phyloP scores from a whole-genome alignment of 2,113 vertebrate species.

The Gambusia affinis region DNA sequence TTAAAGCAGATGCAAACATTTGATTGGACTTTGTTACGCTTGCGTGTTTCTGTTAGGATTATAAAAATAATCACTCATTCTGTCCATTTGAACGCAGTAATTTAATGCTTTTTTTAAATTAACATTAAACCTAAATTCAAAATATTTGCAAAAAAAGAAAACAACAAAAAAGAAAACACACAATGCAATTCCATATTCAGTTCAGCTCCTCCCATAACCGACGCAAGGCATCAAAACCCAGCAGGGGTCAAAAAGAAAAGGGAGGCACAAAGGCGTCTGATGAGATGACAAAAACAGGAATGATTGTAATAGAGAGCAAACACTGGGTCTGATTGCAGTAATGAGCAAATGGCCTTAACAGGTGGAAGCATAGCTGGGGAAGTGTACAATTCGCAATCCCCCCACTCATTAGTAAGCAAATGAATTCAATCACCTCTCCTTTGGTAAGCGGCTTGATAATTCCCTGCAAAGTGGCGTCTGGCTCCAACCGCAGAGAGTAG shows the following conservation, averaged over 20 bases:
- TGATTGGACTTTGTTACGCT: slow-evolving; percentile 54
- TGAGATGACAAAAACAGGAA: slow-evolving; percentile 50
- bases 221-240: slow-evolving; percentile 1
- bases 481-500: slow-evolving; percentile 48
- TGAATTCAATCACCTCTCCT: slow-evolving; percentile 68
- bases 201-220: not conserved
- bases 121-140: not conserved
- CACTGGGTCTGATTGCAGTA: slow-evolving; percentile 53
- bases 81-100: not conserved
- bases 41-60: slow-evolving; percentile 17
- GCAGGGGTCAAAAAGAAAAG: not conserved
- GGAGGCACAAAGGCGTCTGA: slow-evolving; percentile 47
- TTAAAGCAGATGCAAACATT: slow-evolving; percentile 19
- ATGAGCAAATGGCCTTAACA: slow-evolving; percentile 60
- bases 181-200: not conserved
- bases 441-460: slow-evolving; percentile 64
- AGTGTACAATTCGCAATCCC: slow-evolving; percentile 50
- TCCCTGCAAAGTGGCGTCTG: slow-evolving; percentile 63
- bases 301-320: slow-evolving; percentile 61
- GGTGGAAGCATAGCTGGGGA: slow-evolving; percentile 55
- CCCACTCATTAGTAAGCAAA: slow-evolving; percentile 68
- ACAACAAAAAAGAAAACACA: not conserved
- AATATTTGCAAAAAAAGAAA: not conserved
- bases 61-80: not conserved
- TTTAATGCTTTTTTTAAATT: not conserved